Evolutionary conservation across 53 echinoderm and acorn worm species (phyloP).

Genomic region (Luidia sarsii): DNA sequence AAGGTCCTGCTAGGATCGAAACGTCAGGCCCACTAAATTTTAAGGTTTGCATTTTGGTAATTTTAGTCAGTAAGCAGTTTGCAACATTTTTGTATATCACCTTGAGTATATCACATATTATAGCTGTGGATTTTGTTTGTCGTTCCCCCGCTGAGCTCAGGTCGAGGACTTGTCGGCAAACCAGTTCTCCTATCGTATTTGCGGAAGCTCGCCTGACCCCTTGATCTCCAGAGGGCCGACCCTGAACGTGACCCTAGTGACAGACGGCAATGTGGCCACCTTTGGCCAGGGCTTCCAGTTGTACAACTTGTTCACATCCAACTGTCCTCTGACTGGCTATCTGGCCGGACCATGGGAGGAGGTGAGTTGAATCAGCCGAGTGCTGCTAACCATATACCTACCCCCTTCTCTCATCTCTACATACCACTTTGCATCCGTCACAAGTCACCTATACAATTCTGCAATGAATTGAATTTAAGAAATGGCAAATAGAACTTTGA

Average conservation of each 20-base stretch:
- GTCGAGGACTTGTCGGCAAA: conserved; percentile 25
- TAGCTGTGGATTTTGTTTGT: neutral
- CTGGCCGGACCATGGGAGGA: conserved; percentile 4
- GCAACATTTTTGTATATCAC: too few relatives aligned
- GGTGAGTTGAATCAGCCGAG: too few relatives aligned
- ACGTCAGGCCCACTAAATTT: too few relatives aligned
- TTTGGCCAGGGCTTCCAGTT: conserved; percentile 31
- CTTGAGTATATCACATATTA: neutral
- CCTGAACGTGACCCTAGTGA: conserved; percentile 51
- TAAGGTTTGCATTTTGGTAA: too few relatives aligned
- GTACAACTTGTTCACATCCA: neutral
- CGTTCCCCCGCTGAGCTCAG: neutral
- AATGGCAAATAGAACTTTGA: too few relatives aligned
- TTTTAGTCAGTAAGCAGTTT: too few relatives aligned
- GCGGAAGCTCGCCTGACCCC: conserved; percentile 42
- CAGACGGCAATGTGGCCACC: conserved; percentile 19
- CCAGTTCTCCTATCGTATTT: conserved; percentile 46
- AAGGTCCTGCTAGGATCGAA: too few relatives aligned
- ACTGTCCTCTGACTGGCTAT: conserved; percentile 17
- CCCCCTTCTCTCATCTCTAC: too few relatives aligned
- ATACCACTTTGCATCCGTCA: too few relatives aligned
- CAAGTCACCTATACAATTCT: too few relatives aligned
- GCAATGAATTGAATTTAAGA: too few relatives aligned
- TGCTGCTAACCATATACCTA: too few relatives aligned
- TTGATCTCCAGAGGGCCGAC: conserved; percentile 25